phyloP scores from a whole-genome alignment of 2,888 invertebrate genomes.

The Drosophila ezoana region DNA sequence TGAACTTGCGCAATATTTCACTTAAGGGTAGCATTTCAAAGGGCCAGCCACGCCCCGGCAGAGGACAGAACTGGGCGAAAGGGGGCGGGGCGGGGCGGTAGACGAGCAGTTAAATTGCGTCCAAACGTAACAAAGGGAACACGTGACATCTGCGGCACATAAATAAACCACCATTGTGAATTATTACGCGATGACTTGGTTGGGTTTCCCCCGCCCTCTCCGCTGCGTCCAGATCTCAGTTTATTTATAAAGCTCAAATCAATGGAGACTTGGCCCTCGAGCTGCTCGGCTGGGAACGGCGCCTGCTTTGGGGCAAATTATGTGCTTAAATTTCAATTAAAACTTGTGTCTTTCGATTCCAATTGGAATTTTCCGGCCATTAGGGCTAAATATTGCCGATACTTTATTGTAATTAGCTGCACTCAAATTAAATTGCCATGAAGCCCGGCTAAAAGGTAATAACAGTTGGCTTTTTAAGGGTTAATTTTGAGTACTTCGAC shows the following conservation, averaged over 20 bases:
- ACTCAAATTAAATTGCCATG: slow-evolving; percentile 55
- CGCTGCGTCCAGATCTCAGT: slow-evolving; percentile 9
- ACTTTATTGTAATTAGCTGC: slow-evolving; percentile 67
- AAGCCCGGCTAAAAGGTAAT: slow-evolving; percentile 4
- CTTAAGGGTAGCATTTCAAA: slow-evolving; percentile 62
- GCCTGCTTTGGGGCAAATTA: slow-evolving; percentile 55
- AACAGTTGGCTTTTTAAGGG: slow-evolving; percentile 5
- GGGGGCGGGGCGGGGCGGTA: too few relatives aligned
- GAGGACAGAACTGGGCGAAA: neutral
- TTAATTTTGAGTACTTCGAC: neutral
- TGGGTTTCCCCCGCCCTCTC: neutral
- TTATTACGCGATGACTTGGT: slow-evolving; percentile 51
- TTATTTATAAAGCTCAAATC: slow-evolving; percentile 54
- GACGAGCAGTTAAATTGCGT: slow-evolving; percentile 58
- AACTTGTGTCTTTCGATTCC: slow-evolving; percentile 59
- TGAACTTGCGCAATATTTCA: slow-evolving; percentile 78
- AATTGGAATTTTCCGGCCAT: slow-evolving; percentile 44
- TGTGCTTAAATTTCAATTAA: slow-evolving; percentile 81
- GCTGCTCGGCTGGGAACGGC: neutral
- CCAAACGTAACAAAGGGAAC: slow-evolving; percentile 72
- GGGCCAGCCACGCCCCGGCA: slow-evolving; percentile 35
- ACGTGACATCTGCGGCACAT: slow-evolving; percentile 78
- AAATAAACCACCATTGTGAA: slow-evolving; percentile 72
- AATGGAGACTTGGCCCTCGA: slow-evolving; percentile 32
- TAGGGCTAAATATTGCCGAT: slow-evolving; percentile 62